phyloP scores from a whole-genome alignment of 2,113 vertebrate genomes.

The Marmota monax region DNA sequence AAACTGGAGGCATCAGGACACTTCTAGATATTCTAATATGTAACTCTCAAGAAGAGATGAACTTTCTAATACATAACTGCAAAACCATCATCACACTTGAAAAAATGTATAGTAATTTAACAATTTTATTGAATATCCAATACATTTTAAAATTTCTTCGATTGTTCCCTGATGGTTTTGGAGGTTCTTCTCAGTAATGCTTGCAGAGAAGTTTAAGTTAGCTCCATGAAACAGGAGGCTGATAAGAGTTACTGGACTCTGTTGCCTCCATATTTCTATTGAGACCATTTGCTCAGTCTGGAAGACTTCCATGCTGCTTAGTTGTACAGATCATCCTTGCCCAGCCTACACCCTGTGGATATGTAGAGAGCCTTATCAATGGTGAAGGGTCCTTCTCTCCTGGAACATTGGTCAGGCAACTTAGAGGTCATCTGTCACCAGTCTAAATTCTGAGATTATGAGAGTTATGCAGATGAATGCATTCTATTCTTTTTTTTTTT shows the following conservation, averaged over 20 bases:
- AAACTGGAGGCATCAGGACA: not conserved
- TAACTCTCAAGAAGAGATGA: not conserved
- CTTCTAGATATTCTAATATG: conserved; percentile 5
- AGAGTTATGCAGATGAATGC: not conserved
- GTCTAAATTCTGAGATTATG: not conserved
- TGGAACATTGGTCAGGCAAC: not conserved
- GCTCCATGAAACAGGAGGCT: not conserved
- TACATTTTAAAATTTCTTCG: not conserved
- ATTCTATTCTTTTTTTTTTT: not conserved
- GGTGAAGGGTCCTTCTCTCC: not conserved
- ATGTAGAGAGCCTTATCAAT: not conserved
- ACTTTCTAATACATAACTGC: not conserved
- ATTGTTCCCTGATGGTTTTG: not conserved
- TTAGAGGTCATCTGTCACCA: not conserved
- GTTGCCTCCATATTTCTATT: not conserved
- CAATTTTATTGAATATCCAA: not conserved
- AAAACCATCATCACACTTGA: not conserved
- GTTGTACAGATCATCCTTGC: not conserved
- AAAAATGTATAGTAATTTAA: not conserved
- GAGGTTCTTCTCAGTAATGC: not conserved
- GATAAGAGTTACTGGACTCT: no score
- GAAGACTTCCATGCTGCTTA: not conserved
- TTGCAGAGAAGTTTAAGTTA: not conserved
- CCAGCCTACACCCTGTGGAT: not conserved
- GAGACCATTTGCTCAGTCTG: not conserved